These are phyloP conservation scores for Gymnorhina tibicen DNA, from an alignment of 2,113 vertebrate genomes.

Conservation along the genomic window DNA sequence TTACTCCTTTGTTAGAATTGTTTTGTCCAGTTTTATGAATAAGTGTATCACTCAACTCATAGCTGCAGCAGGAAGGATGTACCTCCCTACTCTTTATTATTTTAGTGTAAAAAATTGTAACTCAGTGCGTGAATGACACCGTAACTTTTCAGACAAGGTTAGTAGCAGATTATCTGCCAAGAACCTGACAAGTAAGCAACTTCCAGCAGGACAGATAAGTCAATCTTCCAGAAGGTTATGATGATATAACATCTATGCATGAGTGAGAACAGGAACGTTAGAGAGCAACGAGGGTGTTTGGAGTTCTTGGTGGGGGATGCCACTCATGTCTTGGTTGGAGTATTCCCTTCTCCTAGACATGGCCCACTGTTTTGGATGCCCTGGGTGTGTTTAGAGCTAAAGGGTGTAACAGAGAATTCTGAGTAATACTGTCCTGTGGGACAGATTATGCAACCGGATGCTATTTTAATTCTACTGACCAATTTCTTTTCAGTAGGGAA, in stretches of 20 bases:
- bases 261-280: not conserved
- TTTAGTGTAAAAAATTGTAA: not conserved
- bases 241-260: not conserved
- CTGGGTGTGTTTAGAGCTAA: not conserved
- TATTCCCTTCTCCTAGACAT: not conserved
- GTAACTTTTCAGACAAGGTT: conserved; percentile 29
- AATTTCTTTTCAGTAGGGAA: not conserved
- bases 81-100: not conserved
- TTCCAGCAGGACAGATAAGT: not conserved
- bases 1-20: not conserved
- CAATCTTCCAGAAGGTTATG: conserved; percentile 13
- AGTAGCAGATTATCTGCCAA: not conserved
- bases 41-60: not conserved
- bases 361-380: not conserved
- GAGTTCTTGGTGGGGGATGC: not conserved
- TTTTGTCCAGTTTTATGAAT: not conserved
- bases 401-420: not conserved
- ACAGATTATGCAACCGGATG: not conserved
- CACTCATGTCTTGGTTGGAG: not conserved
- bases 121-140: not conserved
- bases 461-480: not conserved
- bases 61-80: not conserved
- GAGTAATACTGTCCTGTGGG: not conserved
- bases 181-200: conserved; percentile 21
- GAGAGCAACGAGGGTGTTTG: not conserved